Conservation (phyloP, 2,797 vertebrate genomes). For the Dryobates pubescens region DNA sequence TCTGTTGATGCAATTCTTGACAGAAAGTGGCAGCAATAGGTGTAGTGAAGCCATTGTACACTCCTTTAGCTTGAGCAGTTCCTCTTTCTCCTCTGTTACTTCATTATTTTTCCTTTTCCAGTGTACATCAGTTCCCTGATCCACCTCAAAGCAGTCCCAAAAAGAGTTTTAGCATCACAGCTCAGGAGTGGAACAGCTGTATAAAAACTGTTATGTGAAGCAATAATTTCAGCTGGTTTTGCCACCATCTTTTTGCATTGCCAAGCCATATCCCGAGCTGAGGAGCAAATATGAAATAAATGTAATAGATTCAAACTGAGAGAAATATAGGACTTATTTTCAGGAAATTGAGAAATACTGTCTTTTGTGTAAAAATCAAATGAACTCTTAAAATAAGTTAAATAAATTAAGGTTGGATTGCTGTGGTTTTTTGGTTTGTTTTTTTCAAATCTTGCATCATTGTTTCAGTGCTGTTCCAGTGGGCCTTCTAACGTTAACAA, state of each 20-base stretch:
- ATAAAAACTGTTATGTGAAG: not conserved
- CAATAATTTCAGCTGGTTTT: not conserved
- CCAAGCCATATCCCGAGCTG: not conserved
- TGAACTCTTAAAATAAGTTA: not conserved
- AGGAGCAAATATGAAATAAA: not conserved
- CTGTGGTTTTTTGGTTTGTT: too few relatives aligned
- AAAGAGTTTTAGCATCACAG: not conserved
- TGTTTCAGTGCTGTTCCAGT: not conserved
- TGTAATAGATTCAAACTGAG: not conserved
- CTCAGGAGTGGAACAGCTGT: not conserved
- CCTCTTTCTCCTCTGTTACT: not conserved
- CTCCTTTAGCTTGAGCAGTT: not conserved
- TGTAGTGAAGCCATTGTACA: not conserved
- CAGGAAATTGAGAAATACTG: not conserved
- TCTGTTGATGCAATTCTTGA: not conserved
- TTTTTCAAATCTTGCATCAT: not conserved
- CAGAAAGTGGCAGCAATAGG: not conserved
- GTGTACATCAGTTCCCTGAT: not conserved
- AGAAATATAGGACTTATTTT: not conserved
- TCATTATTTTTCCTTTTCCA: not conserved
- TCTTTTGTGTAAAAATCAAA: not conserved
- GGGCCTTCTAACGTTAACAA: not conserved
- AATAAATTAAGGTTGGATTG: not conserved
- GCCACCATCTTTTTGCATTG: not conserved
- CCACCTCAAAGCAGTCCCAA: not conserved